These are phyloP conservation scores for Troglohyphantes excavatus DNA, from an alignment of 2,888 invertebrate genomes.

Conservation along the genomic window DNA sequence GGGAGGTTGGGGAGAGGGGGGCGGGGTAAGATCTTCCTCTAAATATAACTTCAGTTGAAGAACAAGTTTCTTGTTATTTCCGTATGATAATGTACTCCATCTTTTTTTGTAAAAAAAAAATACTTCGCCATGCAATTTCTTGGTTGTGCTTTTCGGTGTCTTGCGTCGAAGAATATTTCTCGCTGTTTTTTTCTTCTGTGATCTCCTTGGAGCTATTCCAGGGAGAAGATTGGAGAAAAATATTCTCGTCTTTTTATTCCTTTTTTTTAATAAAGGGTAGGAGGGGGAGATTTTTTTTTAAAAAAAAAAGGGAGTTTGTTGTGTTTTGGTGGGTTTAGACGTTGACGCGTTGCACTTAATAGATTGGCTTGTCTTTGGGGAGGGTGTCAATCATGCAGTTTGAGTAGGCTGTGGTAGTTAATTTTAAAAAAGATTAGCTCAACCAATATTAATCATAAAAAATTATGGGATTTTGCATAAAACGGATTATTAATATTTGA, in stretches of 20 bases:
- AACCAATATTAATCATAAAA: too few relatives aligned
- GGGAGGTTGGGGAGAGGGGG: too few relatives aligned
- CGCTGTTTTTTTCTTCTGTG: not conserved
- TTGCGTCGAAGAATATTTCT: slow-evolving; percentile 10
- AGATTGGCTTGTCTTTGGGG: slow-evolving; percentile 15
- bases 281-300: slow-evolving; percentile 16
- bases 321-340: not conserved
- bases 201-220: slow-evolving; percentile 50
- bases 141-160: not conserved
- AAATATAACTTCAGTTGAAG: slow-evolving; percentile 57
- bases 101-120: slow-evolving; percentile 31
- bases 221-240: slow-evolving; percentile 36
- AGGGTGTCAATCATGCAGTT: not conserved
- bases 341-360: slow-evolving; percentile 32
- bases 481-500: too few relatives aligned
- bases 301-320: not conserved
- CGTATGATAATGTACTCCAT: slow-evolving; percentile 53
- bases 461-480: too few relatives aligned
- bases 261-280: slow-evolving; percentile 43
- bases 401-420: too few relatives aligned
- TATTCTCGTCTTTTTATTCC: slow-evolving; percentile 45
- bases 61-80: slow-evolving; percentile 62
- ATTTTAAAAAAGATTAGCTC: too few relatives aligned
- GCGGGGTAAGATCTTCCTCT: slow-evolving; percentile 25
- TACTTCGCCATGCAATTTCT: slow-evolving; percentile 20